phyloP scores from a whole-genome alignment of 2,888 invertebrate genomes.

The Abscondita cerata region DNA sequence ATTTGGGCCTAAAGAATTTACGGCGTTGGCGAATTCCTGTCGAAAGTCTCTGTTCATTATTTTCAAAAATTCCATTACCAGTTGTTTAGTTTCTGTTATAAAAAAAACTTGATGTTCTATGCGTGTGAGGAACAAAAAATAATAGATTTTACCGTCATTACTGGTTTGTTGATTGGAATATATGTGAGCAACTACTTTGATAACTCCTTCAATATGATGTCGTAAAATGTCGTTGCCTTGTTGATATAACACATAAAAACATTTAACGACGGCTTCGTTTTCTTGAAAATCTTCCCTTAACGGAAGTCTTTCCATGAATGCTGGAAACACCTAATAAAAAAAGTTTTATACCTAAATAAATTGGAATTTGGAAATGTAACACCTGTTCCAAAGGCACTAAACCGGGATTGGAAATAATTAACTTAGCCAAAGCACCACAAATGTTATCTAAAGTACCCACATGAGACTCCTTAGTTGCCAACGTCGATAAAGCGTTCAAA shows the following conservation, averaged over 20 bases:
- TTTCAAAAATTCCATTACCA: constrained; percentile 63
- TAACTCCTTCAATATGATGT: constrained; percentile 62
- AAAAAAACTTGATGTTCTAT: too few relatives aligned
- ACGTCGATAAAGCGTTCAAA: constrained; percentile 69
- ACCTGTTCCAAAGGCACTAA: constrained; percentile 75
- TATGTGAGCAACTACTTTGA: constrained; percentile 64
- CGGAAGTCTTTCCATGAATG: constrained; percentile 73
- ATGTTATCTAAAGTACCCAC: constrained; percentile 76
- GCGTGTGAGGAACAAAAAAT: too few relatives aligned
- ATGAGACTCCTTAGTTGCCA: constrained; percentile 70
- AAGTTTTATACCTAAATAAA: background rate
- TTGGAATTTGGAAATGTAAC: constrained; percentile 26
- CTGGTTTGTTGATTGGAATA: constrained; percentile 65
- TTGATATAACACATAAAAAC: constrained; percentile 69
- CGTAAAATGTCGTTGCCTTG: constrained; percentile 65
- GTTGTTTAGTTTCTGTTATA: constrained; percentile 61
- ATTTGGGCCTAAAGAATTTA: constrained; percentile 56
- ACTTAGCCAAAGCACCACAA: constrained; percentile 76
- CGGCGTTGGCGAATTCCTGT: constrained; percentile 62
- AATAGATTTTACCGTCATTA: constrained; percentile 59
- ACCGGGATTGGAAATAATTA: constrained; percentile 70
- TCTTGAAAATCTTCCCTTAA: constrained; percentile 77
- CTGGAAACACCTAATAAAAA: constrained; percentile 74
- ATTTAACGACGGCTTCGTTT: constrained; percentile 72
- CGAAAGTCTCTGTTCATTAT: constrained; percentile 65